A percentile compares a stretch with the other conserved stretches of the same genome.
Evolutionary conservation across 1,140 invertebrate genomes (phyloP).

Genomic region (Polyergus mexicanus): DNA sequence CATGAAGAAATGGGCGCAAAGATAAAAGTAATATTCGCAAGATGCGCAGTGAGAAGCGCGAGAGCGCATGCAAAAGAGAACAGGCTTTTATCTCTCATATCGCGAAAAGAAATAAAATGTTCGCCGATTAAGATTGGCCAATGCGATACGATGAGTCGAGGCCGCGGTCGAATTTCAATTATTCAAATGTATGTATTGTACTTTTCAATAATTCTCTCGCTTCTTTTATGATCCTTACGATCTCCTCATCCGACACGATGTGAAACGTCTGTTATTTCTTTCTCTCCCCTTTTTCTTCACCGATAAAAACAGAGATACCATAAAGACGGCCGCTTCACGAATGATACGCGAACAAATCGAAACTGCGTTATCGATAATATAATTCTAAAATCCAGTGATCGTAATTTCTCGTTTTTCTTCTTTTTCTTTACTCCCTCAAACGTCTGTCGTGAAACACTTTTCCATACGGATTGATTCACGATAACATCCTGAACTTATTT

Average conservation of each 20-base stretch:
- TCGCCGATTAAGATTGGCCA: slow-evolving; percentile 39
- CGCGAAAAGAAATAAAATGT: not conserved
- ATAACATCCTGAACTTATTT: slow-evolving; percentile 22
- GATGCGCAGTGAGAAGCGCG: not conserved
- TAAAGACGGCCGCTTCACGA: not conserved
- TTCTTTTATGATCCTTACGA: not conserved
- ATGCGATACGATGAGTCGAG: slow-evolving; percentile 6
- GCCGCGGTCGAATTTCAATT: slow-evolving; percentile 33
- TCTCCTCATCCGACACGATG: not conserved
- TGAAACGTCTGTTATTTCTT: not conserved
- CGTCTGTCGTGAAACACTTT: not conserved
- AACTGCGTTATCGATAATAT: not conserved
- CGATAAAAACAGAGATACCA: not conserved
- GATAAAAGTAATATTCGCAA: slow-evolving; percentile 30
- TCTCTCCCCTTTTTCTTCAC: not conserved
- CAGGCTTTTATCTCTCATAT: slow-evolving; percentile 6
- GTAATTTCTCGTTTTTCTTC: not conserved
- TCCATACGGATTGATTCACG: not conserved
- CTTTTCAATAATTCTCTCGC: slow-evolving; percentile 11
- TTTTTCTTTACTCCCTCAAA: not conserved
- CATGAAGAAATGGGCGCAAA: not conserved
- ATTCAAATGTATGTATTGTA: slow-evolving; percentile 24
- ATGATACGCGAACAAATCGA: slow-evolving; percentile 6
- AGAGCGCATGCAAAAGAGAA: not conserved
- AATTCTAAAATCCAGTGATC: slow-evolving; percentile 20